These are phyloP conservation scores for Ricordea florida DNA, from an alignment of 92 coral and sea anemone genomes.

Conservation along the genomic window DNA sequence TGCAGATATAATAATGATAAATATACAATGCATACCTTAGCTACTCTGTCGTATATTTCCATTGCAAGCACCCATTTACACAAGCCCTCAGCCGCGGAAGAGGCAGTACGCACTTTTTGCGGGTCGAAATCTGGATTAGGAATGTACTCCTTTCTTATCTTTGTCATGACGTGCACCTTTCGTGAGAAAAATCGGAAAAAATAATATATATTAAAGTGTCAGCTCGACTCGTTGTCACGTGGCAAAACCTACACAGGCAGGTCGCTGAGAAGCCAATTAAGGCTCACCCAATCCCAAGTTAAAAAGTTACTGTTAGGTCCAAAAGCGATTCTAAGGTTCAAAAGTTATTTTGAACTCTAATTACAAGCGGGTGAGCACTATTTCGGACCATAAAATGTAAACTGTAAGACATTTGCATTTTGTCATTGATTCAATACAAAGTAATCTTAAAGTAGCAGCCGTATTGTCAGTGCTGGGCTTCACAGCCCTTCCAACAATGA, in stretches of 20 bases:
- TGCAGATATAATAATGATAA: not conserved
- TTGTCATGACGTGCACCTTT: slow-evolving; percentile 91
- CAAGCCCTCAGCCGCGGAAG: slow-evolving; percentile 98
- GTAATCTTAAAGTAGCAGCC: too few species aligned
- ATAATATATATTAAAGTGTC: not conserved
- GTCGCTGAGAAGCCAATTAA: too few species aligned
- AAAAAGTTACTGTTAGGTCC: too few species aligned
- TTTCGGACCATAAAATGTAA: too few species aligned
- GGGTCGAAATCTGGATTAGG: slow-evolving; percentile 99
- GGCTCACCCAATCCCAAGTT: too few species aligned
- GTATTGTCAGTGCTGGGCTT: too few species aligned
- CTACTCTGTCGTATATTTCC: slow-evolving; percentile 98
- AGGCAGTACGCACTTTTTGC: slow-evolving; percentile 93
- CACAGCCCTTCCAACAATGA: too few species aligned
- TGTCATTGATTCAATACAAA: too few species aligned
- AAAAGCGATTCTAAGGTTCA: too few species aligned
- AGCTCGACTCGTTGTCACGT: not conserved
- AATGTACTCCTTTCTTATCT: slow-evolving; percentile 97
- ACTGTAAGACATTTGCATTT: too few species aligned
- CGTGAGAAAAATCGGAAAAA: not conserved
- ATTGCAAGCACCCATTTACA: slow-evolving; percentile 98
- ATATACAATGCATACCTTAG: slow-evolving; percentile 68
- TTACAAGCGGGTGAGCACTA: too few species aligned
- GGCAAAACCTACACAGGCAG: not conserved
- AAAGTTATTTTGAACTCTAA: too few species aligned